phyloP scores from a whole-genome alignment of 2,888 invertebrate species.

The Drosophila quinaria region DNA sequence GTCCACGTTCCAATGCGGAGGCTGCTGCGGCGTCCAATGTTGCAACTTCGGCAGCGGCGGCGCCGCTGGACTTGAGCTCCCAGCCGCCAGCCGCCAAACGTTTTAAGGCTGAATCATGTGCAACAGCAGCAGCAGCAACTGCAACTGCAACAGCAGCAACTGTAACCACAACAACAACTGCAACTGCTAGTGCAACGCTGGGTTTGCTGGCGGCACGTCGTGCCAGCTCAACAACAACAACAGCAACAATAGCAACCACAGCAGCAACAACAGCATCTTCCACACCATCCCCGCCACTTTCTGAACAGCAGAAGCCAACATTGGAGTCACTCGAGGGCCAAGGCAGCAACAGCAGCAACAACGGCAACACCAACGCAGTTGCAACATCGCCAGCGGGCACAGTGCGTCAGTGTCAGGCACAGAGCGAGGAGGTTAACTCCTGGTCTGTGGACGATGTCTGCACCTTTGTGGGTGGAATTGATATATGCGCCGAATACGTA shows the following conservation, averaged over 20 bases:
- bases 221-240: conserved; percentile 60
- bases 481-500: conserved; percentile 96
- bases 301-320: conserved; percentile 69
- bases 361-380: conserved; percentile 73
- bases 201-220: conserved; percentile 54
- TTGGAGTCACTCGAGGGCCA: conserved; percentile 53
- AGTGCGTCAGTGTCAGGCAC: conserved; percentile 87
- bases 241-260: conserved; percentile 45
- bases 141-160: conserved; percentile 51
- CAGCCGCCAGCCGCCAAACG: conserved; percentile 84
- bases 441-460: conserved; percentile 97
- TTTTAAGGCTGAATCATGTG: conserved; percentile 82
- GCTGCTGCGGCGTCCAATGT: conserved; percentile 52
- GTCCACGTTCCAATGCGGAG: conserved; percentile 77
- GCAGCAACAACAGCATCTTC: conserved; percentile 63
- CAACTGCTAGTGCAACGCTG: conserved; percentile 40
- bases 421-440: conserved; percentile 88
- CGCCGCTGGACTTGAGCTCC: conserved; percentile 85
- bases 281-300: conserved; percentile 75
- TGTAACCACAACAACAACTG: no score
- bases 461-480: conserved; percentile 94
- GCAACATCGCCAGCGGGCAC: conserved; percentile 57
- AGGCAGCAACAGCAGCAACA: conserved; percentile 54
- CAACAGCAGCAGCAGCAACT: conserved; percentile 43
- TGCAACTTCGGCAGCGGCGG: conserved; percentile 56